These are phyloP conservation scores for Sebastolobus alascanus DNA, from an alignment of 2,797 vertebrate genomes.

Conservation along the genomic window DNA sequence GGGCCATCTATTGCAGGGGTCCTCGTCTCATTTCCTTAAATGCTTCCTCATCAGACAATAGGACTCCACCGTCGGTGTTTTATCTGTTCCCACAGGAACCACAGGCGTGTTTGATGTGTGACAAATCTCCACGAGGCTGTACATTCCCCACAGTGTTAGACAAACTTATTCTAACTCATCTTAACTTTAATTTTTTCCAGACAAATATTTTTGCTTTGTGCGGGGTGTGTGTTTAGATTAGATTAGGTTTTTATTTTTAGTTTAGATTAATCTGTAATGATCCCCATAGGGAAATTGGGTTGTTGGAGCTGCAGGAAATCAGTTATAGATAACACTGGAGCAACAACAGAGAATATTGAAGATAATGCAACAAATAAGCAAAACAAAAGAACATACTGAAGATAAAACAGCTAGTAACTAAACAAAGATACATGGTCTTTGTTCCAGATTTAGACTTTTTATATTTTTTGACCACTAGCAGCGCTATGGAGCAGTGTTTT, in stretches of 20 bases:
- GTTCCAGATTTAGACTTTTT: not conserved
- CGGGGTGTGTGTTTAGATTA: slow-evolving; percentile 5
- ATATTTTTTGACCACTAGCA: not conserved
- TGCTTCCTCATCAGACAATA: slow-evolving; percentile 67
- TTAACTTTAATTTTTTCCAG: not conserved
- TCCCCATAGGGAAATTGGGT: slow-evolving; percentile 10
- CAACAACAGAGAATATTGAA: slow-evolving; percentile 37
- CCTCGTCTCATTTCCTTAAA: slow-evolving; percentile 66
- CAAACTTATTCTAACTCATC: not conserved
- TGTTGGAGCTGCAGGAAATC: slow-evolving; percentile 42
- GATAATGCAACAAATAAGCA: slow-evolving; percentile 10
- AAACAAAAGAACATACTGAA: slow-evolving; percentile 27
- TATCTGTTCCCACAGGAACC: slow-evolving; percentile 62
- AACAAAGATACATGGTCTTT: slow-evolving; percentile 9
- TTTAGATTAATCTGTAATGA: slow-evolving; percentile 40
- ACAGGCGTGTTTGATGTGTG: slow-evolving; percentile 55
- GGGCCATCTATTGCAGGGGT: slow-evolving; percentile 35
- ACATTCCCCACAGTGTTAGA: not conserved
- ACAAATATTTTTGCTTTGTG: slow-evolving; percentile 12
- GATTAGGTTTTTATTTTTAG: slow-evolving; percentile 12
- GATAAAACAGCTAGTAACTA: slow-evolving; percentile 6
- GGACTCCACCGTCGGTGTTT: slow-evolving; percentile 43
- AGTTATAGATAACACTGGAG: slow-evolving; percentile 38
- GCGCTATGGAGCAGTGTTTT: not conserved
- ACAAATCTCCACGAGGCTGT: not conserved